Conservation (phyloP, 2,113 vertebrate species). For the human (Homo sapiens) region GRCh38 chr2:100668501-100669000, state of each 20-base stretch:
- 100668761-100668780: background rate
- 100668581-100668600: background rate
- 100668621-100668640: rapidly evolving
- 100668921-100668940: background rate
- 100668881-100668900: background rate
- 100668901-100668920: background rate
- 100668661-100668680: background rate
- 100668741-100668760: background rate
- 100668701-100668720: background rate
- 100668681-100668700: background rate
- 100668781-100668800: background rate
- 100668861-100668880: background rate
- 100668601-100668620: background rate
- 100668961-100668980: background rate
- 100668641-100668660: rapidly evolving
- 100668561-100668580: too few relatives aligned
- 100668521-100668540: rapidly evolving
- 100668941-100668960: rapidly evolving
- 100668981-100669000: background rate
- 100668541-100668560: background rate
- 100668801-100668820: background rate
- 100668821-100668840: background rate
- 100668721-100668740: background rate
- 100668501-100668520: rapidly evolving
- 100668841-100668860: background rate